Base-by-base conservation (phyloP, 2,113 vertebrate genomes). In the Myiagra hebetior region DNA sequence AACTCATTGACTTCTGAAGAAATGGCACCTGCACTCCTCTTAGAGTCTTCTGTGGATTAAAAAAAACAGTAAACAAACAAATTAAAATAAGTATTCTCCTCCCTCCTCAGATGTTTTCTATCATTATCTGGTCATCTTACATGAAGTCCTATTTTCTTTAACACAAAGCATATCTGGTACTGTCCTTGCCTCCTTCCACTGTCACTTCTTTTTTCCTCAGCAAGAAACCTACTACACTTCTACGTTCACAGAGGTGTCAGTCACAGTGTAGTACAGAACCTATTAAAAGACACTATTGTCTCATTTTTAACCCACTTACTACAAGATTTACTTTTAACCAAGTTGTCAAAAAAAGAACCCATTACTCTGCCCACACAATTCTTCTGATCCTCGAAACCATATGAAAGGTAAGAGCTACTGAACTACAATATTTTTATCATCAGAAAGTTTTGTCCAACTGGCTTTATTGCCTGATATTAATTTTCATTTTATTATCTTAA, bases 1-100 rank as follows among this genome's bases (percentile, higher is more conserved):
- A 98, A 31, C 57, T 99, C 99, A 35, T 98, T 99, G 74, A 95
- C 94, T 75, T 99, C 99, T 28, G 98, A 95, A 35, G 98, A 97
- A 47, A 96, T 76, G 46, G 85, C 57, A 18, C 91, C 97, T 82
- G 98, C 49, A 88, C 97, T 97, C 92, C 98, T 96, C 98, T 98
- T 91, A 75, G 81, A 85, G 19, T 98, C 97, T 73, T 99, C 99
- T 98, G 98, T 41, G 76, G 79, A 94, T 49, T 57, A 63, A 95
- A 87, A 85, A 85, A 63, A 63, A 64, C 1, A 80, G 30, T 44
- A 49, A 88, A 47, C 9, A 91, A 91, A 63, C 19, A 62, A 89
- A 60, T 1, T 41, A 62, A 87, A 2, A 12, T 6, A 81, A 44
- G 31, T 35, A 64, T 63, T 89, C 52, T 65, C 35, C 17, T 26